These are phyloP conservation scores for Papilio aristodemus DNA, from an alignment of 1,140 invertebrate species.

Conservation along the genomic window DNA sequence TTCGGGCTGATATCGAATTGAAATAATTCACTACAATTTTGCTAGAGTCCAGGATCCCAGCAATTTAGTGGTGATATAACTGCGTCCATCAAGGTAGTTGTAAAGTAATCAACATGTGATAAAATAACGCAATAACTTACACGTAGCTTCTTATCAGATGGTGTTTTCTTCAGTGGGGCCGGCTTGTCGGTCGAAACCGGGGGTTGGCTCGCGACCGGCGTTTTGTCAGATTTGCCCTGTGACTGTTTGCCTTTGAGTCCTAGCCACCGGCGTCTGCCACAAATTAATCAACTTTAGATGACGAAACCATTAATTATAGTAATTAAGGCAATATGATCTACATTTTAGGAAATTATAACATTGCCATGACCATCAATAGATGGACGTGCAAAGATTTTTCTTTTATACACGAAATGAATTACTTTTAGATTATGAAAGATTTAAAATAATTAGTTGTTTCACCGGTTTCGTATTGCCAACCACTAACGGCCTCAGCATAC, in stretches of 20 bases:
- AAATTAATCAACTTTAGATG: background rate
- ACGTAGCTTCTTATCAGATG: slow-evolving; percentile 90
- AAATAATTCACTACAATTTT: no score
- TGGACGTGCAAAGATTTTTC: background rate
- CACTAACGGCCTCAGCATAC: slow-evolving; percentile 16
- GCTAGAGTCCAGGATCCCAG: no score
- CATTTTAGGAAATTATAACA: no score
- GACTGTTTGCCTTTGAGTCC: slow-evolving; percentile 92
- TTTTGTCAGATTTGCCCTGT: slow-evolving; percentile 92
- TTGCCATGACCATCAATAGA: background rate
- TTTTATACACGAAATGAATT: background rate
- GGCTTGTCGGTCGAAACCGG: slow-evolving; percentile 78
- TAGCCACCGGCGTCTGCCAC: slow-evolving; percentile 89
- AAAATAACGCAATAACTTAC: slow-evolving; percentile 71
- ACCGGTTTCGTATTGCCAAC: slow-evolving; percentile 25
- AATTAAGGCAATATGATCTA: no score
- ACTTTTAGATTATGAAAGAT: background rate
- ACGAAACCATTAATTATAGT: background rate
- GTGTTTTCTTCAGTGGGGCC: slow-evolving; percentile 85
- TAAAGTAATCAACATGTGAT: no score
- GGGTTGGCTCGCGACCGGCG: slow-evolving; percentile 72
- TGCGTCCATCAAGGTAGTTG: no score
- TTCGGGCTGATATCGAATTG: no score
- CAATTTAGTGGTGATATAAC: no score
- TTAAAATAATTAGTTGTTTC: slow-evolving; percentile 15